These are phyloP conservation scores for Cetonia aurata DNA, from an alignment of 2,888 invertebrate species.

Conservation along the genomic window DNA sequence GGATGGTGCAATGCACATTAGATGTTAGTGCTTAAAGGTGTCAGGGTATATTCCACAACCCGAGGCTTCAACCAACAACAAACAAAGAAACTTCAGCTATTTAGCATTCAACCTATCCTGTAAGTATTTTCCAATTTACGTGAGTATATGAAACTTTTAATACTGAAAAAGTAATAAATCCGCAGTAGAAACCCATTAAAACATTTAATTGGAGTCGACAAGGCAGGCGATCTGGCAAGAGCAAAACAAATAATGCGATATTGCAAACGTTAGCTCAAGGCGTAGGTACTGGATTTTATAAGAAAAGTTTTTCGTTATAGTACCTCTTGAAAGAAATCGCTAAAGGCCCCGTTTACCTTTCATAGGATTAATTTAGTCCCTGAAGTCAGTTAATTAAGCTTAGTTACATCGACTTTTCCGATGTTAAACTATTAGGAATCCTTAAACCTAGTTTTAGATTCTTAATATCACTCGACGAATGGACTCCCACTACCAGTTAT, in stretches of 20 bases:
- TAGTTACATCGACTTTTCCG: background rate
- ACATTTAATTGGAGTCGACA: background rate
- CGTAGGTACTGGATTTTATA: background rate
- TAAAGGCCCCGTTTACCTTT: background rate
- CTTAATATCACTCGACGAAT: background rate
- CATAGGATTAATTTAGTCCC: conserved; percentile 10
- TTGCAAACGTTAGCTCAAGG: background rate
- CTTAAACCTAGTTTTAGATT: background rate
- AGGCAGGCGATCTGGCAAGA: background rate
- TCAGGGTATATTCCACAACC: too few species aligned
- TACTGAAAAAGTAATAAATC: too few species aligned
- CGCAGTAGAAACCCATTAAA: too few species aligned
- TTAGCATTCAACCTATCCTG: too few species aligned
- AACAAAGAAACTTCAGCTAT: too few species aligned
- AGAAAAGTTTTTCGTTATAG: conserved; percentile 10
- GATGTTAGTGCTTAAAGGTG: too few species aligned
- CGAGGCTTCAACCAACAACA: too few species aligned
- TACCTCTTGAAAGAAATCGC: conserved; percentile 12
- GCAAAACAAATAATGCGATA: background rate
- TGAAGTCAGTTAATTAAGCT: conserved; percentile 19
- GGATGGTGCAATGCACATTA: too few species aligned
- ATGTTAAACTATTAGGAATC: background rate
- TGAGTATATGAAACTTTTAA: too few species aligned
- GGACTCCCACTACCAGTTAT: too few species aligned
- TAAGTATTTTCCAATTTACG: too few species aligned